Evolutionary conservation across 1,140 invertebrate species (phyloP), one percentile per base, ranked within the genome.

Genomic region (Drosophila nannoptera): DNA sequence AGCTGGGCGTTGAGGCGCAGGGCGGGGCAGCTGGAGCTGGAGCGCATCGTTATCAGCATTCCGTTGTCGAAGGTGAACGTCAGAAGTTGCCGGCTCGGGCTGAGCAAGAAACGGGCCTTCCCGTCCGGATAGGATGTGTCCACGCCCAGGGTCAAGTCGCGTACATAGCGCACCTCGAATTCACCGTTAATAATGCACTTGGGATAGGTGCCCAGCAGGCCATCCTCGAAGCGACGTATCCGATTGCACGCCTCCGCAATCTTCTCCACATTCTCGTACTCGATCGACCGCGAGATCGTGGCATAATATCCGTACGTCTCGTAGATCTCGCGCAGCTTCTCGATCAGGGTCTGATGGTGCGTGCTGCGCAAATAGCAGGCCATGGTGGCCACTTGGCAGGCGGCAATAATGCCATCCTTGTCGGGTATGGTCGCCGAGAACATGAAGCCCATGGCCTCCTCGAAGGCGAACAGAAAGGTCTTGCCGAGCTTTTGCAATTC

Each of bases 381-480:
- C 90, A 99, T 90, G 78, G 98, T 95, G 2, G 96, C 95, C 60
- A 93, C 80, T 35, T 95, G 93, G 9, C 94, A 93, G 5, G 95
- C 96, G 1, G 97, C 97, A 33, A 93, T 95, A 6, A 99, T 93
- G 0, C 98, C 98, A 91, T 99, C 98, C 90, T 99, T 99, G 87
- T 99, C 98, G 1, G 98, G 90, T 4, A 99, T 94, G 22, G 89
- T 91, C 0, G 92, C 92, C 0, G 95, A 94, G 89, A 96, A 96
- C 98, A 99, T 99, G 88, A 96, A 99, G n/a, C 97, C 97, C 82
- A 97, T 96, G 0, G 95, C 94, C 89, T 97, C 96, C 91, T 99
- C 98, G 90, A 95, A 99, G 0, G 97, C 97, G 90, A 99, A 97
- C 36, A 99, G 89, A 0, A 99, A 95, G 1, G 90, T 90, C 78